Evolutionary conservation across 1,140 invertebrate genomes (phyloP).

Genomic region (Caerostris darwini): DNA sequence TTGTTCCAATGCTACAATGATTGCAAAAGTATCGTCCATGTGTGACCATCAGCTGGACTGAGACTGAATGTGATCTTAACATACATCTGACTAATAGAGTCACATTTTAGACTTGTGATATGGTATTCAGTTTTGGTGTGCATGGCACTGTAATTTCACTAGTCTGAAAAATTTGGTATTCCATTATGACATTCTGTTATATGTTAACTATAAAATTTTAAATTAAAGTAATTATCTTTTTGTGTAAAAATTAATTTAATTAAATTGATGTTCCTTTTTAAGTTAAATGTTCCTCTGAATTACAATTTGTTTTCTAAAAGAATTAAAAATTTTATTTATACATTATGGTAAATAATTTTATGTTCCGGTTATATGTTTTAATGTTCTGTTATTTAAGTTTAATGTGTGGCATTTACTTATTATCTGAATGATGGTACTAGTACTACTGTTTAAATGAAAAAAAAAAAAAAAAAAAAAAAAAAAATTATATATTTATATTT

Average conservation of each 20-base stretch:
- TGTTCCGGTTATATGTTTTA: background rate
- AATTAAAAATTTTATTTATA: background rate
- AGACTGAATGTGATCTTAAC: background rate
- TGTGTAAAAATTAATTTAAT: background rate
- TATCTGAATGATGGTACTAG: background rate
- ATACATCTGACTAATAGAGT: background rate
- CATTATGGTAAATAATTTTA: background rate
- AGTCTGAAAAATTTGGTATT: conserved; percentile 18
- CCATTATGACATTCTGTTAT: background rate
- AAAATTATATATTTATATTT: no score
- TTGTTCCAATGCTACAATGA: background rate
- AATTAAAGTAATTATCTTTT: background rate
- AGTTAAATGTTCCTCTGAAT: background rate
- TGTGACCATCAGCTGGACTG: background rate
- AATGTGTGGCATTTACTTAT: conserved; percentile 22
- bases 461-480: no score
- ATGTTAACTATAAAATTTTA: background rate
- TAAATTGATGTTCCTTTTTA: background rate
- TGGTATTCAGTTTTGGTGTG: background rate
- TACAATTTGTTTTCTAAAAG: background rate
- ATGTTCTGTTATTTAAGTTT: conserved; percentile 6
- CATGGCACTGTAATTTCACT: background rate
- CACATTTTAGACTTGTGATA: background rate
- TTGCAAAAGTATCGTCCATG: background rate
- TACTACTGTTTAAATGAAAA: no score